Base-by-base conservation (phyloP, 2,797 vertebrate genomes). In the Platyrinchus mystaceus region DNA sequence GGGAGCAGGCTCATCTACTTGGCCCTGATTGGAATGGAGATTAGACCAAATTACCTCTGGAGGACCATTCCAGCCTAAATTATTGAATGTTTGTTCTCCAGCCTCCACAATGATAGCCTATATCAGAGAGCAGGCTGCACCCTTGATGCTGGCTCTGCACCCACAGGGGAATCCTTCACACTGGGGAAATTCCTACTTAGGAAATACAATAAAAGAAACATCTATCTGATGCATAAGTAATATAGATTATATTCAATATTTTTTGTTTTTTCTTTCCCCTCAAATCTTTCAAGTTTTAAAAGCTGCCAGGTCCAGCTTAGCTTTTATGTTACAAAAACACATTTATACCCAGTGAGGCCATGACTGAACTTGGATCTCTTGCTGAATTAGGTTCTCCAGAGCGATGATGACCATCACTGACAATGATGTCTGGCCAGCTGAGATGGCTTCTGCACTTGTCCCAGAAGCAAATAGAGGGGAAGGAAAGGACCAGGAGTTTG, bases 341-440 rank as follows among this genome's bases (percentile, higher is more conserved):
- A 62, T 19, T 19, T 69, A 41, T 60, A 50, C 17, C 21, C 43
- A 70, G 47, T 34, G 59, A 75, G 12, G 32, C 47, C 32, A 16
- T 14, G 27, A 63, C 39, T 62, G 30, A 75, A 73, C 22, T 62
- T 27, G 62, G 43, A 53, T 76, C 50, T 41, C 10, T 47, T 47
- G 44, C 41, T 70, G 52, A 37, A 74, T 74, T 52, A 34, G 10
- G 36, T 37, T 89, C 30, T 63, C 39, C 79, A 74, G 30, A 67
- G 64, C 0, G 0, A 60, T 53, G 64, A 73, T 15, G n/a, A 84
- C 58, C 19, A 6, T 26, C 46, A 80, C 8, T 85, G 23, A 0
- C 37, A 52, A n/a, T 3, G 3, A 23, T 20, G 21, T 14, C 76
- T 22, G 71, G 49, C 32, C 50, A 41, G 60, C 41, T 85, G 79